phyloP scores from a whole-genome alignment of 2,888 invertebrate species.

The Eilema depressum region DNA sequence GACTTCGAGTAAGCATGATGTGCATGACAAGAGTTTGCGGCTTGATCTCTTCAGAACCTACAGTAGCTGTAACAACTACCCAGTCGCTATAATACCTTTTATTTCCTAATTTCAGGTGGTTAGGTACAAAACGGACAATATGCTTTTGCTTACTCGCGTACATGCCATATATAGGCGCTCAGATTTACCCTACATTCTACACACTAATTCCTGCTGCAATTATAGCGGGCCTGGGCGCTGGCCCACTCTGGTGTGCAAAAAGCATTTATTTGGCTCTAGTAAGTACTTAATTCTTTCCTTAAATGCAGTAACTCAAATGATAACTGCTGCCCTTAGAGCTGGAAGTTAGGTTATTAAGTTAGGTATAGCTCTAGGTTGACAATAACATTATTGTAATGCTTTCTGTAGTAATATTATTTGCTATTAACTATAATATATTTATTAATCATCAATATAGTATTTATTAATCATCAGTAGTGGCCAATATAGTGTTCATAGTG shows the following conservation, averaged over 20 bases:
- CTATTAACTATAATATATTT: no score
- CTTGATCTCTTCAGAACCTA: neutral
- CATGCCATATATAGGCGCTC: slow-evolving; percentile 89
- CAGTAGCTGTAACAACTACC: neutral
- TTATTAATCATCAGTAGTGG: no score
- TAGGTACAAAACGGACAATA: slow-evolving; percentile 90
- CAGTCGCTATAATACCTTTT: neutral
- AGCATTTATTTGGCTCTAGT: slow-evolving; percentile 90
- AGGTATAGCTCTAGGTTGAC: no score
- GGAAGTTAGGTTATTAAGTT: no score
- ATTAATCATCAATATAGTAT: no score
- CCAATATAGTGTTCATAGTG: no score
- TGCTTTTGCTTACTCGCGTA: slow-evolving; percentile 88
- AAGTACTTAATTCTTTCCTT: slow-evolving; percentile 51
- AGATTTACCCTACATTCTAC: slow-evolving; percentile 88
- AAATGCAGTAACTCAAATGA: no score
- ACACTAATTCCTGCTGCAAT: slow-evolving; percentile 88
- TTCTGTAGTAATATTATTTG: no score
- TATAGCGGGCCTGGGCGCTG: slow-evolving; percentile 89
- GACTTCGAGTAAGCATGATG: no score
- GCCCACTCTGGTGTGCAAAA: slow-evolving; percentile 90
- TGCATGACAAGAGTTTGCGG: no score
- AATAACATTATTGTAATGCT: no score
- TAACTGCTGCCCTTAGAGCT: neutral
- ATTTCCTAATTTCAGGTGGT: slow-evolving; percentile 72